Percentiles rank a stretch among this genome's conserved stretches.
Evolutionary conservation across 2,797 vertebrate species (phyloP).

Genomic region (Natrix natrix): DNA sequence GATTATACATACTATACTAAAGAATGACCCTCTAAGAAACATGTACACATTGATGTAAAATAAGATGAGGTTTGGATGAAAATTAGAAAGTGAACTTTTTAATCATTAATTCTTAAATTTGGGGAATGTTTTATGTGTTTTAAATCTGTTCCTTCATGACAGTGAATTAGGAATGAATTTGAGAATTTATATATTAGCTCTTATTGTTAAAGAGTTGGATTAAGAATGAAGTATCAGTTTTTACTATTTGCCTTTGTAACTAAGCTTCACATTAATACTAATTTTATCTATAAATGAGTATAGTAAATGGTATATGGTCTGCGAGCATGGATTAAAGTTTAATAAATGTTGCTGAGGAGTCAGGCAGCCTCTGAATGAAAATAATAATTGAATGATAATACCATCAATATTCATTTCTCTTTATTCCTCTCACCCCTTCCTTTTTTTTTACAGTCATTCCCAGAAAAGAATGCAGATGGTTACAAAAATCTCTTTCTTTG

Average conservation of each 20-base stretch:
- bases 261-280: neutral
- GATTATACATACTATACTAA: neutral
- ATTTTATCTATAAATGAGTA: neutral
- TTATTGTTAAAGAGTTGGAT: neutral
- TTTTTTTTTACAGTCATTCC: constrained; percentile 76
- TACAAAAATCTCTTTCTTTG: constrained; percentile 89
- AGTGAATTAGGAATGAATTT: neutral
- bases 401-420: neutral
- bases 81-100: neutral
- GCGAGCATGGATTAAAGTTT: constrained; percentile 10
- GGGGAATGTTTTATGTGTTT: neutral
- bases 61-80: neutral
- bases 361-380: neutral
- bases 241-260: neutral
- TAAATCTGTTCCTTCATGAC: neutral
- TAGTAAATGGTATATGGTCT: neutral
- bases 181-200: neutral
- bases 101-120: neutral
- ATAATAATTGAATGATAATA: neutral
- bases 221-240: fast-evolving
- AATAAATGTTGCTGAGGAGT: constrained; percentile 11
- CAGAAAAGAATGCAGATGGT: constrained; percentile 93
- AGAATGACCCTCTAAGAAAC: neutral
- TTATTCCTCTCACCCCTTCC: neutral
- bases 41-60: neutral